Percentiles rank a stretch among this genome's conserved stretches.
These are phyloP conservation scores for Zaprionus vittiger DNA, from an alignment of 1,140 invertebrate genomes.

Conservation along the genomic window DNA sequence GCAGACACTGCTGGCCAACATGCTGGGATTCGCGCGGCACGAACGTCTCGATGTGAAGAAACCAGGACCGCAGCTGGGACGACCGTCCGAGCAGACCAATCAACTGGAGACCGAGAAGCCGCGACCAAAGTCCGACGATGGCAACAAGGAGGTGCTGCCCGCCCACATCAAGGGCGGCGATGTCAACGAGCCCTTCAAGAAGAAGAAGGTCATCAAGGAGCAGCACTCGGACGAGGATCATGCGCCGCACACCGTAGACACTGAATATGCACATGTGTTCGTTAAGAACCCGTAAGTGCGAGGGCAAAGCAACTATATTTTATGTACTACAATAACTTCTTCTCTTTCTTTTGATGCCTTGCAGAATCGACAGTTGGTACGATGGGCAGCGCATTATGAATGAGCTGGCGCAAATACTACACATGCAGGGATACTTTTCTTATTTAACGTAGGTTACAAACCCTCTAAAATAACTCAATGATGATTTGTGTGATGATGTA, in stretches of 20 bases:
- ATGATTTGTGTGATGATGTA: no score
- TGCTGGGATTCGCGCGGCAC: constrained; percentile 91
- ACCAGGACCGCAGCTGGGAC: constrained; percentile 92
- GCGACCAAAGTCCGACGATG: constrained; percentile 20
- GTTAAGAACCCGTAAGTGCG: constrained; percentile 81
- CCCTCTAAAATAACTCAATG: not conserved
- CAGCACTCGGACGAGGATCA: constrained; percentile 83
- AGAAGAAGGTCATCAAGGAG: constrained; percentile 76
- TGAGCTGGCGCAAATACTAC: constrained; percentile 83
- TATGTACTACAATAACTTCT: not conserved
- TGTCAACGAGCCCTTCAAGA: constrained; percentile 72
- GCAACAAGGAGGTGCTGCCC: constrained; percentile 80
- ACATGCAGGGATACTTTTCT: constrained; percentile 84
- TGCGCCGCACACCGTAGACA: constrained; percentile 84
- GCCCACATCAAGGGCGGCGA: constrained; percentile 75
- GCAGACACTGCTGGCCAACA: constrained; percentile 71
- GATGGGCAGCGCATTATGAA: constrained; percentile 83
- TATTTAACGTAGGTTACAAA: constrained; percentile 76
- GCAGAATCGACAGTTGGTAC: constrained; percentile 82
- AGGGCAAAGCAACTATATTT: no score
- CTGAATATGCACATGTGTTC: constrained; percentile 84
- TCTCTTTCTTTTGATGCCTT: not conserved
- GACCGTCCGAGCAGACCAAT: constrained; percentile 70
- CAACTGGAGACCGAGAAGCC: constrained; percentile 63
- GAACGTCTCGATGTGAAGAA: constrained; percentile 97